Evolutionary conservation across 2,797 vertebrate species (phyloP).

Genomic region (Pipistrellus pygmaeus): DNA sequence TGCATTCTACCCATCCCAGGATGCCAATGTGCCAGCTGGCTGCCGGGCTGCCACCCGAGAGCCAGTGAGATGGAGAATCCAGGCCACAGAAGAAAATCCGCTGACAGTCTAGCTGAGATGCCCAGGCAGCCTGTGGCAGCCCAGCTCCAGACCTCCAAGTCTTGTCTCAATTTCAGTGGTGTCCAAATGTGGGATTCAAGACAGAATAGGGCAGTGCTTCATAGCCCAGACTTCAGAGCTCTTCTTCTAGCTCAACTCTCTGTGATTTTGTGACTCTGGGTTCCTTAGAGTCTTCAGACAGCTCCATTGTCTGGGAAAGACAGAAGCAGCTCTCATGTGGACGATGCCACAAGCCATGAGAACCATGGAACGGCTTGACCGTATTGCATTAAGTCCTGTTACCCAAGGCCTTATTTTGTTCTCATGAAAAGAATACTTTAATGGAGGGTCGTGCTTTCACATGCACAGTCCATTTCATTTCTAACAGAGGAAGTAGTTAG

Average conservation of each 20-base stretch:
- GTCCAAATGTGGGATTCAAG: neutral
- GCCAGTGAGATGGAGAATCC: neutral
- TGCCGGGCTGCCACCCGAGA: neutral
- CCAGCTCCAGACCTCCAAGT: neutral
- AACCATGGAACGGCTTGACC: neutral
- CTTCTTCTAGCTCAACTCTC: neutral
- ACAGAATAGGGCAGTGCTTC: neutral
- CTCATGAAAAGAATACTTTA: neutral
- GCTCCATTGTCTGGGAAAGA: neutral
- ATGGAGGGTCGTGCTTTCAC: neutral
- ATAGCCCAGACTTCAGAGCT: neutral
- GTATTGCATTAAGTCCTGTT: neutral
- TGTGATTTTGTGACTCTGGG: neutral
- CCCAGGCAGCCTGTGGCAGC: neutral
- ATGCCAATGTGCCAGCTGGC: fast-evolving
- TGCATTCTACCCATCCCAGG: neutral
- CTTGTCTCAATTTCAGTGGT: neutral
- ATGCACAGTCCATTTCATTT: neutral
- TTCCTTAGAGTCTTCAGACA: neutral
- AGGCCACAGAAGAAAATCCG: neutral
- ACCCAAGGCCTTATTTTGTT: neutral
- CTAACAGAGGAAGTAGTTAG: neutral
- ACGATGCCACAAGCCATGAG: neutral
- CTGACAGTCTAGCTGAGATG: neutral
- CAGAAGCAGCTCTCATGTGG: neutral